phyloP scores from a whole-genome alignment of 2,113 vertebrate genomes.

The Ictalurus punctatus region DNA sequence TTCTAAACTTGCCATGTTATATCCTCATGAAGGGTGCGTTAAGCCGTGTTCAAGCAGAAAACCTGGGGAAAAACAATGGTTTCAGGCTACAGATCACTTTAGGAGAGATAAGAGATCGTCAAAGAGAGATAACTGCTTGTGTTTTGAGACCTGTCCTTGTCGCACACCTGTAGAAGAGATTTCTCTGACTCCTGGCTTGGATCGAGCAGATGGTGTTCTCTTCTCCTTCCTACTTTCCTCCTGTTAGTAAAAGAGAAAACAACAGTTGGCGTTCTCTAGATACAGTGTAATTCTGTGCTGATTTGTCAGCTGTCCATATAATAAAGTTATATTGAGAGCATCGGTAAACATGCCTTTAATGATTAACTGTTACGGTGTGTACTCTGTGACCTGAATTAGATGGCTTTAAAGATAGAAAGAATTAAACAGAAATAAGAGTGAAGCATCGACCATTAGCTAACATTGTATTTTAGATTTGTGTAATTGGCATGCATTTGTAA shows the following conservation, averaged over 20 bases:
- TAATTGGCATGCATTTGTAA: background rate
- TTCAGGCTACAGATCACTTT: slow-evolving; percentile 9
- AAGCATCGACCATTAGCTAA: background rate
- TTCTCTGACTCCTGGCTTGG: slow-evolving; percentile 31
- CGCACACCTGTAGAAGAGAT: slow-evolving; percentile 46
- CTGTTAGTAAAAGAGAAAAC: slow-evolving; percentile 27
- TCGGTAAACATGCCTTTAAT: slow-evolving; percentile 32
- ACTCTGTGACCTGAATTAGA: background rate
- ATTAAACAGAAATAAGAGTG: background rate
- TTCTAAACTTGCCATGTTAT: background rate
- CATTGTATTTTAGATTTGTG: background rate
- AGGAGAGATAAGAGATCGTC: slow-evolving; percentile 22
- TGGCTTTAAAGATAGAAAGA: background rate
- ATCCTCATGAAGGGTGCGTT: background rate
- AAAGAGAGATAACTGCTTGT: slow-evolving; percentile 13
- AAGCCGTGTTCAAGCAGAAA: background rate
- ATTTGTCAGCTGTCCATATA: slow-evolving; percentile 51
- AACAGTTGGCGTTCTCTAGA: slow-evolving; percentile 49
- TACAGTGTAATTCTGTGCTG: slow-evolving; percentile 11
- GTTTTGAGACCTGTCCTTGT: slow-evolving; percentile 40
- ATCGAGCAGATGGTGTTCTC: slow-evolving; percentile 48
- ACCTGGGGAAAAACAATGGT: background rate
- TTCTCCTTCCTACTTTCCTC: slow-evolving; percentile 43
- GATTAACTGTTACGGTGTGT: slow-evolving; percentile 37
- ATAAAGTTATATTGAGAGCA: slow-evolving; percentile 43